Percentiles rank a stretch among this genome's conserved stretches.
Conservation (phyloP, 2,797 vertebrate genomes). For the Myiotriccus ornatus region DNA sequence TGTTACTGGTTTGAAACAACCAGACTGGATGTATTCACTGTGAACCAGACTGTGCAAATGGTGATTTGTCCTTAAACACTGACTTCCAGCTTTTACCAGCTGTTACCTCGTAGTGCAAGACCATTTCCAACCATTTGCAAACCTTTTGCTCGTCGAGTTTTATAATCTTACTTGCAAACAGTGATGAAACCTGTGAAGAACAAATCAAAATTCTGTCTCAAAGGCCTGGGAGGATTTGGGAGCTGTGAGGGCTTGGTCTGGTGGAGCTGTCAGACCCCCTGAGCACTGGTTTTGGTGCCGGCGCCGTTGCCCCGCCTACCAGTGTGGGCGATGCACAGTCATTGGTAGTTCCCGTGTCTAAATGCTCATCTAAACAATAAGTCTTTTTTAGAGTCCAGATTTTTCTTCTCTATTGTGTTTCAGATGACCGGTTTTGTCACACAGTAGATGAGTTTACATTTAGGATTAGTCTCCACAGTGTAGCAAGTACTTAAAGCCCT, state of each 20-base stretch:
- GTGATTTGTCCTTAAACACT: background rate
- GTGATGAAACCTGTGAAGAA: background rate
- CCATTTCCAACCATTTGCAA: background rate
- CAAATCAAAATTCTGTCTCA: background rate
- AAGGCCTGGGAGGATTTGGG: background rate
- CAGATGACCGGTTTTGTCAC: background rate
- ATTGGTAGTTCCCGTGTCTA: background rate
- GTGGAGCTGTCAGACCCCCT: background rate
- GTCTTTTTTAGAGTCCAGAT: background rate
- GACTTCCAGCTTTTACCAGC: background rate
- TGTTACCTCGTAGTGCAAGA: background rate
- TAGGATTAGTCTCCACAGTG: background rate
- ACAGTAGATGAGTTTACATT: background rate
- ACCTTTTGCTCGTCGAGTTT: background rate
- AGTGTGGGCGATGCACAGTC: background rate
- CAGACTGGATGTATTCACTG: rapidly evolving
- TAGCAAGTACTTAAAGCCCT: background rate
- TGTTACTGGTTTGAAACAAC: background rate
- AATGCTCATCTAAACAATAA: background rate
- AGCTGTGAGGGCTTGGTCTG: background rate
- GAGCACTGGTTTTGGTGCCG: background rate
- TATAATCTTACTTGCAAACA: background rate
- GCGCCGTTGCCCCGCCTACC: background rate
- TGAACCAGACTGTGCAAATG: background rate
- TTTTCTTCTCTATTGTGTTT: background rate